Conservation (phyloP, 2,113 vertebrate species). For the Pipra filicauda region DNA sequence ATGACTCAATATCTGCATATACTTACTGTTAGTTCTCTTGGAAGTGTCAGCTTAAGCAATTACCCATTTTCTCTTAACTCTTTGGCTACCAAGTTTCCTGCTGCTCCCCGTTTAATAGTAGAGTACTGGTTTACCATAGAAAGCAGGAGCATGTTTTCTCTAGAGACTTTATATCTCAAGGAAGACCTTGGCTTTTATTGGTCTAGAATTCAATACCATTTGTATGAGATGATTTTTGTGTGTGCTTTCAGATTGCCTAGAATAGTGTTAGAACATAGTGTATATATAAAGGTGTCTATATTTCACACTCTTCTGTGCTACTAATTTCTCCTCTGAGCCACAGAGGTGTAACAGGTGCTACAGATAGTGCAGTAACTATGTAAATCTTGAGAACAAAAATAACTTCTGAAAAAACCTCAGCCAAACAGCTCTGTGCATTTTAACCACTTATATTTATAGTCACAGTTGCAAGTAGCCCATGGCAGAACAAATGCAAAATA, state of each 20-base stretch:
- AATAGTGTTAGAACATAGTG: not conserved
- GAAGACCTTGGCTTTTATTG: not conserved
- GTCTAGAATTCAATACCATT: not conserved
- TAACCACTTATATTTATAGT: not conserved
- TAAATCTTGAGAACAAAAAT: slow-evolving; percentile 22
- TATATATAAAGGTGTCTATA: not conserved
- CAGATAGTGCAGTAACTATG: not conserved
- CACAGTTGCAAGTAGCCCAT: not conserved
- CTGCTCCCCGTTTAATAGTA: not conserved
- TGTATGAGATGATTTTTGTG: not conserved
- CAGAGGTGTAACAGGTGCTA: slow-evolving; percentile 20
- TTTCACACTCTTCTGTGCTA: not conserved
- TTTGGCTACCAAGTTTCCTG: not conserved
- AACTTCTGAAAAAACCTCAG: not conserved
- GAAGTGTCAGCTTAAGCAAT: not conserved
- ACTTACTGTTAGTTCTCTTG: not conserved
- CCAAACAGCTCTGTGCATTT: not conserved
- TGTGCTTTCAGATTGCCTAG: not conserved
- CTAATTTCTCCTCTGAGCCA: not conserved
- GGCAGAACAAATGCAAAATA: not conserved
- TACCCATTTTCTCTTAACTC: not conserved
- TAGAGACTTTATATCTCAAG: not conserved
- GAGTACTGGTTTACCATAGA: not conserved
- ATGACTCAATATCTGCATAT: not conserved
- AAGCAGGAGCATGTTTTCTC: not conserved